phyloP scores from a whole-genome alignment of 1,140 invertebrate genomes.

The Platyura marginata region DNA sequence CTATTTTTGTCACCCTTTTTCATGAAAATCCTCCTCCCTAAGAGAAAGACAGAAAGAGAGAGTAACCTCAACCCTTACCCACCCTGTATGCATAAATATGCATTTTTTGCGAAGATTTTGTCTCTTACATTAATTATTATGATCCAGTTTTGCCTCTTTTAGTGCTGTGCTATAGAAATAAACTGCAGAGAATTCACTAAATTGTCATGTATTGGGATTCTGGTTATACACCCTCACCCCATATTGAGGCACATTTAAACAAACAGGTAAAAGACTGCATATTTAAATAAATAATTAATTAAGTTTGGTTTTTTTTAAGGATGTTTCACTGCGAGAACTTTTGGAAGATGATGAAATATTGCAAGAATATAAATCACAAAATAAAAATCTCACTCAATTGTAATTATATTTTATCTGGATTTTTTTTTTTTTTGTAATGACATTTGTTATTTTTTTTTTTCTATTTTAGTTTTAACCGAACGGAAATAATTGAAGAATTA shows the following conservation, averaged over 20 bases:
- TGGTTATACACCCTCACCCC: conserved; percentile 46
- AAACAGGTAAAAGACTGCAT: conserved; percentile 41
- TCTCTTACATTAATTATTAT: too few species aligned
- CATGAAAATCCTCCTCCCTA: too few species aligned
- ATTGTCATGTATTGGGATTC: conserved; percentile 64
- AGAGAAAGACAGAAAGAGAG: too few species aligned
- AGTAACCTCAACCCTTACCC: too few species aligned
- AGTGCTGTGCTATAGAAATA: conserved; percentile 6
- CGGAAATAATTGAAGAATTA: conserved; percentile 69
- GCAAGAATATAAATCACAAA: conserved; percentile 86
- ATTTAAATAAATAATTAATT: conserved; percentile 3
- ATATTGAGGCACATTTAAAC: conserved; percentile 53
- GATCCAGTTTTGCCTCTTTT: too few species aligned
- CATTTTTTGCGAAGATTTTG: too few species aligned
- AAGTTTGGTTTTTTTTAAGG: conserved; percentile 38
- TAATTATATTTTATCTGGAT: conserved; percentile 35
- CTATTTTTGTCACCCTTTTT: too few species aligned
- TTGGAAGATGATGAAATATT: conserved; percentile 90
- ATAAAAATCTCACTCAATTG: conserved; percentile 82
- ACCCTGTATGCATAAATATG: too few species aligned
- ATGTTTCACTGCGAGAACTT: conserved; percentile 75
- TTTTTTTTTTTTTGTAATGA: neutral
- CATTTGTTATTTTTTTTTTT: neutral
- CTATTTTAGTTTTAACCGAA: conserved; percentile 56
- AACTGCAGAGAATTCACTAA: neutral